phyloP scores from a whole-genome alignment of 1,140 invertebrate genomes.

The Sycophila sp. region DNA sequence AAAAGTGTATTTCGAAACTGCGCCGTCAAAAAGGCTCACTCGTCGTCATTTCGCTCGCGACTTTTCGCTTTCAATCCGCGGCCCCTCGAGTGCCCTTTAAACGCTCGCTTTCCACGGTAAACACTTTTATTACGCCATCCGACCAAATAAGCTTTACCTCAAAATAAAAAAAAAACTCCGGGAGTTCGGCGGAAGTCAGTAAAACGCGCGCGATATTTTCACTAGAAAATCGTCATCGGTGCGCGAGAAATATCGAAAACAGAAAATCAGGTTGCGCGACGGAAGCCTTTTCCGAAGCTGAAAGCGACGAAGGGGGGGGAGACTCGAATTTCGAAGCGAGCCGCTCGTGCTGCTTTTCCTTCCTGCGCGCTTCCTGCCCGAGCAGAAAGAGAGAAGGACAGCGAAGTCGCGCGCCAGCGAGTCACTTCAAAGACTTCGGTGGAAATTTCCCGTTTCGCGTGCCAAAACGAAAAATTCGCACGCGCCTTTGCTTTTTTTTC shows the following conservation, averaged over 20 bases:
- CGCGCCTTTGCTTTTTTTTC: neutral
- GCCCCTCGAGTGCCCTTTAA: neutral
- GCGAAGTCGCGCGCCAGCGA: neutral
- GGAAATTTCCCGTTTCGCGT: constrained; percentile 13
- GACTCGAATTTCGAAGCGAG: neutral
- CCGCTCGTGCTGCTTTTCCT: neutral
- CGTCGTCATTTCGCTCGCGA: too few relatives aligned
- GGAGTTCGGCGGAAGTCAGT: too few relatives aligned
- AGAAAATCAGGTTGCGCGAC: constrained; percentile 17
- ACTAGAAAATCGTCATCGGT: neutral
- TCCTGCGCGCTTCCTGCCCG: neutral
- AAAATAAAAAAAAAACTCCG: too few relatives aligned
- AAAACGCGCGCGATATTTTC: neutral
- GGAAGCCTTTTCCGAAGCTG: neutral
- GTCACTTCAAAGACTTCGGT: constrained; percentile 24
- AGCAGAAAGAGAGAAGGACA: neutral
- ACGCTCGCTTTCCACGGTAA: neutral
- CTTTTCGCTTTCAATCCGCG: neutral
- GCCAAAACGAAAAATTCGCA: constrained; percentile 24
- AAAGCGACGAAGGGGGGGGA: neutral
- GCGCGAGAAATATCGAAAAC: neutral
- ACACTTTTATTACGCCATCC: too few relatives aligned
- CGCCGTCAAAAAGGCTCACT: neutral
- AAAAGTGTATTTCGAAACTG: too few relatives aligned
- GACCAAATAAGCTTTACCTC: too few relatives aligned